phyloP scores from a whole-genome alignment of 1,140 invertebrate genomes.

The Sinonovacula constricta region DNA sequence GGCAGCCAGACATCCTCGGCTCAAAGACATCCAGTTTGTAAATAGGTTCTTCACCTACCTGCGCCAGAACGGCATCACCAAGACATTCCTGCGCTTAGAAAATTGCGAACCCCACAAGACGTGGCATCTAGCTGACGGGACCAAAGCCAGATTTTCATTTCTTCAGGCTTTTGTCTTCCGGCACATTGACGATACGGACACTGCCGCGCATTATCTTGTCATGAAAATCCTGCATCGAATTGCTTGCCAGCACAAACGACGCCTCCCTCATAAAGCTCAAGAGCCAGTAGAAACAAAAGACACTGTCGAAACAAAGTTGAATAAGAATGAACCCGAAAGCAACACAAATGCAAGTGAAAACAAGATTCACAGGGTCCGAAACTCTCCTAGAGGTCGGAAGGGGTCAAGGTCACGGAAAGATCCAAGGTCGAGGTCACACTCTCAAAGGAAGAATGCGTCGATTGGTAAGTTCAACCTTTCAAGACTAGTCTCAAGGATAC shows the following conservation, averaged over 20 bases:
- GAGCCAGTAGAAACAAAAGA: too few species aligned
- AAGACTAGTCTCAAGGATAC: too few species aligned
- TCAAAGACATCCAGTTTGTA: constrained; percentile 30
- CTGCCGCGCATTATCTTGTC: constrained; percentile 17
- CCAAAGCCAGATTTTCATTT: constrained; percentile 14
- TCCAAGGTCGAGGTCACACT: too few species aligned
- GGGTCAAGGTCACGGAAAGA: too few species aligned
- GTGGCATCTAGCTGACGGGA: constrained; percentile 20
- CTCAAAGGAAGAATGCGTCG: too few species aligned
- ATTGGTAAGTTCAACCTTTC: too few species aligned
- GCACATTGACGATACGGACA: constrained; percentile 10
- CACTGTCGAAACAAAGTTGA: too few species aligned
- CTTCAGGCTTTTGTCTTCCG: constrained; percentile 30
- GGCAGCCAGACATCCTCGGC: constrained; percentile 14
- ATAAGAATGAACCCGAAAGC: too few species aligned
- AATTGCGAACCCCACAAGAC: constrained; percentile 17
- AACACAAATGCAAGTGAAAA: too few species aligned
- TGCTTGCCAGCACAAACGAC: constrained; percentile 8
- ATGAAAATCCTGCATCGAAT: constrained; percentile 22
- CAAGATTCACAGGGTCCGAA: too few species aligned
- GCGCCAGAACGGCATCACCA: constrained; percentile 26
- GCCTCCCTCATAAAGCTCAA: too few species aligned
- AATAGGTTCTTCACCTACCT: constrained; percentile 36
- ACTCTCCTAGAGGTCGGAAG: too few species aligned
- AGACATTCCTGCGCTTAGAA: constrained; percentile 29